Evolutionary conservation across 2,113 vertebrate genomes (phyloP).

Genomic region (Megaleporinus macrocephalus): DNA sequence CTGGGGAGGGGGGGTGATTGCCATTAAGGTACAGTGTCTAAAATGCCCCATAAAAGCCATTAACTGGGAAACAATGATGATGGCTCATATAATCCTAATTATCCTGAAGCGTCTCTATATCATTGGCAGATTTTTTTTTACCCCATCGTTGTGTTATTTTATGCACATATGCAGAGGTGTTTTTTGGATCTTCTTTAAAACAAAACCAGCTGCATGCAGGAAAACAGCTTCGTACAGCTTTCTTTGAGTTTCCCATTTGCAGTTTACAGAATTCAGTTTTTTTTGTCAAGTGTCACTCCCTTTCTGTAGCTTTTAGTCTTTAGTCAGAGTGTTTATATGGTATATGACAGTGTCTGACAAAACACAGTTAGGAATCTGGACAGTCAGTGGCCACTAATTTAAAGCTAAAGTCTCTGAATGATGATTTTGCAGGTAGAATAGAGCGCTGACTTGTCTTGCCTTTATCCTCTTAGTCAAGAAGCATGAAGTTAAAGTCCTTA

Average conservation of each 20-base stretch:
- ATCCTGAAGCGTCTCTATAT: background rate
- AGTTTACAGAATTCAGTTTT: background rate
- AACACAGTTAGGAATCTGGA: background rate
- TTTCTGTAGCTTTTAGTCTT: background rate
- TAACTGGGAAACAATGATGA: conserved; percentile 8
- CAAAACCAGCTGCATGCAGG: background rate
- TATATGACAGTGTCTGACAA: background rate
- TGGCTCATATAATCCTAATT: conserved; percentile 23
- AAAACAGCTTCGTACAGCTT: background rate
- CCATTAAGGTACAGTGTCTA: conserved; percentile 2
- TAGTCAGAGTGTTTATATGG: background rate
- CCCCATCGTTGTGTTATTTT: background rate
- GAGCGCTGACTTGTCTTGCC: background rate
- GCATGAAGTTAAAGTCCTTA: background rate
- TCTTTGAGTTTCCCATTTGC: background rate
- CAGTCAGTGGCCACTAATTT: background rate
- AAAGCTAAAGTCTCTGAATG: background rate
- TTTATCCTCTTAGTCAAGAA: conserved; percentile 22
- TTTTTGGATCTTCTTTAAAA: background rate
- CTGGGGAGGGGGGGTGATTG: conserved; percentile 8
- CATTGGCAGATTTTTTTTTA: background rate
- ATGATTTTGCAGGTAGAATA: background rate
- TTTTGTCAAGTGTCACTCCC: background rate
- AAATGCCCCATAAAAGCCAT: conserved; percentile 2
- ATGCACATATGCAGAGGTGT: background rate